Conservation (phyloP, 2,888 invertebrate genomes). For the Meghimatium bilineatum region DNA sequence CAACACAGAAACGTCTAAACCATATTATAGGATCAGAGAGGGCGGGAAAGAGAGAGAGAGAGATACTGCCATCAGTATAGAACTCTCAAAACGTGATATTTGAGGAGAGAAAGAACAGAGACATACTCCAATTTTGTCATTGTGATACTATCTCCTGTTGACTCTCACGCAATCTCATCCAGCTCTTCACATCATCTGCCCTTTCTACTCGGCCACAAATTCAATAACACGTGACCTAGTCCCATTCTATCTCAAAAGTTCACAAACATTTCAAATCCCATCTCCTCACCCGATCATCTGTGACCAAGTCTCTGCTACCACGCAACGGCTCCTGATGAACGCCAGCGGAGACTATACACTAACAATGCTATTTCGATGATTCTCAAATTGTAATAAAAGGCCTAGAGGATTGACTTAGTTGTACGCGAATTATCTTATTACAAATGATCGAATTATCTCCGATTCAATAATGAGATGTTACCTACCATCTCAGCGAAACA, state of each 20-base stretch:
- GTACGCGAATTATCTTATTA: too few species aligned
- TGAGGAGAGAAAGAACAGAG: background rate
- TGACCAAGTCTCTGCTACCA: background rate
- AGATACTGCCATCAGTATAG: background rate
- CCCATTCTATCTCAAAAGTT: background rate
- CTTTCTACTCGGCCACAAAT: background rate
- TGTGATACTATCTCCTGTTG: background rate
- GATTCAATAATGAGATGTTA: too few species aligned
- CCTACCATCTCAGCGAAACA: too few species aligned
- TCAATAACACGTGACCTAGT: constrained; percentile 6
- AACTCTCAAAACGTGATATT: background rate
- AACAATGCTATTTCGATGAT: background rate
- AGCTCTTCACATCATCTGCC: background rate
- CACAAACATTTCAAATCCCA: background rate
- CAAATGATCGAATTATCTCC: too few species aligned
- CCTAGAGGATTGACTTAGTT: too few species aligned
- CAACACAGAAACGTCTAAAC: background rate
- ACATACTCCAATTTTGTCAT: background rate
- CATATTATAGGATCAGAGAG: background rate
- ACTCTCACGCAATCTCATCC: background rate
- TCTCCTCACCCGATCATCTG: background rate
- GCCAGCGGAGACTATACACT: background rate
- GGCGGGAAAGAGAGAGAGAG: background rate
- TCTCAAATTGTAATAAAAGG: background rate
- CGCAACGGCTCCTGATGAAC: background rate